Percentiles rank a stretch among this genome's conserved stretches.
These are phyloP conservation scores for Lamellibrachia luymesi DNA, from an alignment of 1,140 invertebrate species.

Conservation along the genomic window DNA sequence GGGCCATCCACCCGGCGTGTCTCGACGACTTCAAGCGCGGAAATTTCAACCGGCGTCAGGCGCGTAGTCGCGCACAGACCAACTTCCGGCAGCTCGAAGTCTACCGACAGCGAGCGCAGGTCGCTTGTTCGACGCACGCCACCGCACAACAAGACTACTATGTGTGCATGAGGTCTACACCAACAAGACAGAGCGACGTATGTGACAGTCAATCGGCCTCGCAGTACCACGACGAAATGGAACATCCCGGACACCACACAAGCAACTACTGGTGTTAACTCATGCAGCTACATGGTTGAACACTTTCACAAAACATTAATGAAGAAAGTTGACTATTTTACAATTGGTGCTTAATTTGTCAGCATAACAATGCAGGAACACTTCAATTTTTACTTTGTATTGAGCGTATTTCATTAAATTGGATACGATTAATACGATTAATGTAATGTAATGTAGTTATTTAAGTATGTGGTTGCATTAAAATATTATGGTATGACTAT, in stretches of 20 bases:
- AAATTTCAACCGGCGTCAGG: slow-evolving; percentile 67
- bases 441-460: neutral
- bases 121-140: neutral
- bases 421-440: neutral
- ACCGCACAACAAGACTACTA: neutral
- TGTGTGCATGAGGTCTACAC: neutral
- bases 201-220: neutral
- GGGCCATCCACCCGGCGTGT: slow-evolving; percentile 95
- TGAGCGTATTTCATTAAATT: neutral
- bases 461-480: neutral
- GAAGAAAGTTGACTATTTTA: neutral
- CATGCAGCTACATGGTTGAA: neutral
- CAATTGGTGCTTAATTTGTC: neutral
- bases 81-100: neutral
- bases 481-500: neutral
- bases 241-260: neutral
- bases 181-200: neutral
- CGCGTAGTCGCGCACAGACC: neutral
- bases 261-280: neutral
- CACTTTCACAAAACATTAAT: neutral
- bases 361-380: neutral
- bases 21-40: slow-evolving; percentile 91
- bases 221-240: neutral
- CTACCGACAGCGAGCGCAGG: neutral
- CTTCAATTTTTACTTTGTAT: neutral